Conservation (phyloP, 2,113 vertebrate genomes). For the Cynocephalus volans region DNA sequence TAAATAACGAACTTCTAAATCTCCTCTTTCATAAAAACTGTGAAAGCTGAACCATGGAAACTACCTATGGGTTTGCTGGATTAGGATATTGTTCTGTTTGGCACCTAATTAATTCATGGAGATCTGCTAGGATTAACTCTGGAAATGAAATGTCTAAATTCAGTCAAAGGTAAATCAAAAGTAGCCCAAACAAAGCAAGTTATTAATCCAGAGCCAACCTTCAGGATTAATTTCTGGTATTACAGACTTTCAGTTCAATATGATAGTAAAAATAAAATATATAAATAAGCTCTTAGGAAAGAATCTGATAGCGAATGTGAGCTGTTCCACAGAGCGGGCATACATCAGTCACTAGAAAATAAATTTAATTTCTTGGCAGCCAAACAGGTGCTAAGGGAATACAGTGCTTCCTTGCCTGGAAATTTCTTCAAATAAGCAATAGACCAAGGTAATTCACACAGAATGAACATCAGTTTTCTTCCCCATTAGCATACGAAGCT, state of each 20-base stretch:
- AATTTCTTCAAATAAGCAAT: constrained; percentile 34
- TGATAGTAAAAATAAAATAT: neutral
- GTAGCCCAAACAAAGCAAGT: neutral
- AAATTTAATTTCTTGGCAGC: constrained; percentile 60
- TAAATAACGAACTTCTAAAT: neutral
- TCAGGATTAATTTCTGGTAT: neutral
- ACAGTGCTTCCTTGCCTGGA: neutral
- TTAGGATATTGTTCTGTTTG: neutral
- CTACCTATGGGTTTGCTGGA: neutral
- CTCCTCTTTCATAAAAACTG: neutral
- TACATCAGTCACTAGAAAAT: constrained; percentile 42
- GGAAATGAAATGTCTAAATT: constrained; percentile 45
- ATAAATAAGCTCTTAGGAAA: neutral
- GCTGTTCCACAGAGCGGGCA: neutral
- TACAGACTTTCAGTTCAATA: neutral
- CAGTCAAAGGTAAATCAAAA: neutral
- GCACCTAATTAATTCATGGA: neutral
- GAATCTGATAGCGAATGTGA: neutral
- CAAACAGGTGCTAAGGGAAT: neutral
- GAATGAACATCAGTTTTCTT: constrained; percentile 64
- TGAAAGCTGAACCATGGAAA: neutral
- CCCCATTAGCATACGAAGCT: constrained; percentile 27
- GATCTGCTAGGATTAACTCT: neutral
- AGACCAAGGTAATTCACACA: constrained; percentile 47
- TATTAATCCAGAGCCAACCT: neutral